Conservation (phyloP, 2,888 invertebrate genomes). For the Eustalomyia histrio region DNA sequence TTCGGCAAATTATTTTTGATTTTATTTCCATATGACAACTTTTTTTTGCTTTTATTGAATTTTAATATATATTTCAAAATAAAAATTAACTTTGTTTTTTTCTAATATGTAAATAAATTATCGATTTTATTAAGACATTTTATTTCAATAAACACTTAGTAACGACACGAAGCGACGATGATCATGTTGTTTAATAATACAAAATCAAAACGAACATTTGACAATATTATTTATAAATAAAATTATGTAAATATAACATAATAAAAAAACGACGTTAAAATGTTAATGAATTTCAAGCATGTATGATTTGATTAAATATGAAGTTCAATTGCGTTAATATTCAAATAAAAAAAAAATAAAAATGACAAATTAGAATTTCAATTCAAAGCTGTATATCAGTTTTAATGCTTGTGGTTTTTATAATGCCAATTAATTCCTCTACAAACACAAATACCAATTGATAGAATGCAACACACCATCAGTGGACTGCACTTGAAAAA, state of each 20-base stretch:
- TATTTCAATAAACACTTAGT: too few relatives aligned
- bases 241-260: not conserved
- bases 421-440: not conserved
- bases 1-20: too few relatives aligned
- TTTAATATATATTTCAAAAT: too few relatives aligned
- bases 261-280: not conserved
- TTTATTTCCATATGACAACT: too few relatives aligned
- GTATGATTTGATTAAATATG: constrained; percentile 6
- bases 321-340: constrained; percentile 16
- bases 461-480: not conserved
- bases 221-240: not conserved
- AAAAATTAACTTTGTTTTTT: too few relatives aligned
- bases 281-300: constrained; percentile 19
- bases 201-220: not conserved
- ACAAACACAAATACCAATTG: not conserved
- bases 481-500: not conserved
- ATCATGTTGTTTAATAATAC: too few relatives aligned
- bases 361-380: constrained; percentile 11
- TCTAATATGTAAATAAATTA: too few relatives aligned
- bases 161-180: too few relatives aligned
- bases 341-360: constrained; percentile 1
- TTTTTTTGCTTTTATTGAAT: too few relatives aligned
- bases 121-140: too few relatives aligned
- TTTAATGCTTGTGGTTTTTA: not conserved
- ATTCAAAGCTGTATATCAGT: not conserved